These are phyloP conservation scores for Podilymbus podiceps DNA, from an alignment of 2,113 vertebrate genomes.

Conservation along the genomic window DNA sequence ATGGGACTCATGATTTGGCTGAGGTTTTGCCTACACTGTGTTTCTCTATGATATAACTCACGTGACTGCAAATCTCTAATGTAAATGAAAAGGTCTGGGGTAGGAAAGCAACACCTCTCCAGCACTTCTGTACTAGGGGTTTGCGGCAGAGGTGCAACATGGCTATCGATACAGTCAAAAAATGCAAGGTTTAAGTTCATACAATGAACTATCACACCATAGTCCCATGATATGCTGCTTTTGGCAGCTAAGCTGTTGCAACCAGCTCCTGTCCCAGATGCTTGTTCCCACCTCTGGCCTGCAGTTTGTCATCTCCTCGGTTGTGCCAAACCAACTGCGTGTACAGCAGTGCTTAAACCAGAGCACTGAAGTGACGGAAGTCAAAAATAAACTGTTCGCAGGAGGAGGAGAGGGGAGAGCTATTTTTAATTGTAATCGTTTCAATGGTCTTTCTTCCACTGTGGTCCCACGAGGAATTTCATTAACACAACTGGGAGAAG, in stretches of 20 bases:
- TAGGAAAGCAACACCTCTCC: background rate
- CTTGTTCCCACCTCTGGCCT: slow-evolving; percentile 16
- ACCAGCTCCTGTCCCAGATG: background rate
- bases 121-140: background rate
- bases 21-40: background rate
- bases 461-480: background rate
- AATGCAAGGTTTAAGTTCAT: background rate
- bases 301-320: background rate
- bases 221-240: background rate
- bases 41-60: background rate
- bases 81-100: background rate
- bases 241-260: slow-evolving; percentile 15
- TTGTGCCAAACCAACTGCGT: background rate
- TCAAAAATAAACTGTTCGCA: background rate
- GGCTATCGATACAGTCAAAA: background rate
- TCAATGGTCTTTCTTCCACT: slow-evolving; percentile 27
- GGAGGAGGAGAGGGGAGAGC: background rate
- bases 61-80: background rate
- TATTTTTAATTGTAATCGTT: slow-evolving; percentile 9
- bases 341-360: background rate
- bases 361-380: background rate
- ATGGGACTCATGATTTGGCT: background rate
- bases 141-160: background rate
- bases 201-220: background rate
- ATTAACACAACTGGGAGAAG: background rate